Evolutionary conservation across 2,113 vertebrate species (phyloP).

Genomic region (Otus sunia): DNA sequence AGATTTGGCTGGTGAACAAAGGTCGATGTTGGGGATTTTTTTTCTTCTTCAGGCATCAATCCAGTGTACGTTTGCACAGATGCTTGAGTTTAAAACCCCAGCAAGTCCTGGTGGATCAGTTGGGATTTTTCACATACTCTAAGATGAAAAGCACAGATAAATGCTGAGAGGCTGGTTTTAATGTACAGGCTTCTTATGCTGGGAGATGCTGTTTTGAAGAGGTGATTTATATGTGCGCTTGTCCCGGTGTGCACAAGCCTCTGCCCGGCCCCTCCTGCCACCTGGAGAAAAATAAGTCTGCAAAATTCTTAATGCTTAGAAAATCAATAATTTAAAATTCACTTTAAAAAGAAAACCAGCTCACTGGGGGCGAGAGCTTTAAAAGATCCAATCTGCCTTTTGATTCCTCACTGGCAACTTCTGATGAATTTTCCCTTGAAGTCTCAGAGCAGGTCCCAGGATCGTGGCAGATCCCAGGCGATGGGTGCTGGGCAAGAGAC

Average conservation of each 20-base stretch:
- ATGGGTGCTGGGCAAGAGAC: background rate
- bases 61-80: background rate
- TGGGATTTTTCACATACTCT: background rate
- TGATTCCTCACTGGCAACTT: background rate
- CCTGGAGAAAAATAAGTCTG: background rate
- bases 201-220: background rate
- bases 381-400: background rate
- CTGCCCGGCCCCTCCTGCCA: background rate
- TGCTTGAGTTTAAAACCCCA: background rate
- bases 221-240: background rate
- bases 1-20: background rate
- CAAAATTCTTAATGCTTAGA: background rate
- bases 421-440: background rate
- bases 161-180: background rate
- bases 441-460: background rate
- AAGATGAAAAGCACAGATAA: background rate
- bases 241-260: background rate
- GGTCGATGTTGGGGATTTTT: background rate
- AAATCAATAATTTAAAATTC: background rate
- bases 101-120: background rate
- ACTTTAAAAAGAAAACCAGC: background rate
- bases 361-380: rapidly evolving
- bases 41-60: background rate
- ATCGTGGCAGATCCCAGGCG: rapidly evolving
- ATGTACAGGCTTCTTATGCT: background rate